Evolutionary conservation across 1,140 invertebrate species (phyloP).

Genomic region (Drosophila elegans): DNA sequence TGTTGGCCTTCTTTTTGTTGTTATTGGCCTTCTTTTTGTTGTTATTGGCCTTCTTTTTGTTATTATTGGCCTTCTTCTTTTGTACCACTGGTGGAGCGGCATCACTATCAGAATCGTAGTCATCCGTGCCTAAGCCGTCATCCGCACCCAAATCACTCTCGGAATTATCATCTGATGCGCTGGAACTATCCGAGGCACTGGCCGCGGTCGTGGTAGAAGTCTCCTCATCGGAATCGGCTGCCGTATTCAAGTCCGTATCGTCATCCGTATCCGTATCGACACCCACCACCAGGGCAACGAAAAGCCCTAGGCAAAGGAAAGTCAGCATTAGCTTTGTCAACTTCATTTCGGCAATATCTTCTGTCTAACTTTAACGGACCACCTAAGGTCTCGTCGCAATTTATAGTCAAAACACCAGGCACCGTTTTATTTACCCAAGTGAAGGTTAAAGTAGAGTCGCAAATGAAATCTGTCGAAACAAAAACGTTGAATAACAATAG

Average conservation of each 20-base stretch:
- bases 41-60: slow-evolving; percentile 19
- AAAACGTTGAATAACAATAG: slow-evolving; percentile 9
- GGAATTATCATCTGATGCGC: neutral
- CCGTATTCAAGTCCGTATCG: neutral
- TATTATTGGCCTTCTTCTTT: slow-evolving; percentile 3
- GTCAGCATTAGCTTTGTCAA: slow-evolving; percentile 47
- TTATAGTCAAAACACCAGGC: slow-evolving; percentile 42
- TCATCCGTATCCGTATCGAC: slow-evolving; percentile 12
- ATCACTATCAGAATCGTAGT: neutral
- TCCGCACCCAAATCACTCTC: neutral
- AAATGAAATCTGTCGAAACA: slow-evolving; percentile 22
- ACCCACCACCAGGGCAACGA: slow-evolving; percentile 2
- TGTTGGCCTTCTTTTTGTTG: slow-evolving; percentile 13
- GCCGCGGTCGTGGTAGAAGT: neutral
- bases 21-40: slow-evolving; percentile 2
- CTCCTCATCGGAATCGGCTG: neutral
- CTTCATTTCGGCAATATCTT: slow-evolving; percentile 46
- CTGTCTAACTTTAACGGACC: slow-evolving; percentile 20
- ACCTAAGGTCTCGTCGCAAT: slow-evolving; percentile 7
- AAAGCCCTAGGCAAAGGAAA: slow-evolving; percentile 41
- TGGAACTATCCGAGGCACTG: neutral
- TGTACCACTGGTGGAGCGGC: neutral
- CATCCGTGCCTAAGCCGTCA: neutral
- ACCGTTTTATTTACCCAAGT: slow-evolving; percentile 21
- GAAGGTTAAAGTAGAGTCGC: slow-evolving; percentile 12